Base-by-base conservation (phyloP, 2,888 invertebrate genomes). In the Athetis lepigone region DNA sequence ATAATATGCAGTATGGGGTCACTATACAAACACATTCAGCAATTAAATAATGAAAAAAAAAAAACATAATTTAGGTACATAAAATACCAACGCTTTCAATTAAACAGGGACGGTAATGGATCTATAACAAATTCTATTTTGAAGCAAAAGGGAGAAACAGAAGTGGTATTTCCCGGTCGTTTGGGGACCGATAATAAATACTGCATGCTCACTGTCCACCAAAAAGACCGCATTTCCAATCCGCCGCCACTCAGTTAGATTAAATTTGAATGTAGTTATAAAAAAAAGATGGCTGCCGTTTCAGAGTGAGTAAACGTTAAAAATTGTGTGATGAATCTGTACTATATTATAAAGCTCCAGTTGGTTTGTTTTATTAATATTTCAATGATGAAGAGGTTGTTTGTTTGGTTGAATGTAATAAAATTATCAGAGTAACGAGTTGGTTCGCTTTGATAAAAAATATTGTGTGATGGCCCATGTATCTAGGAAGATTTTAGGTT, bases 231-330 rank as follows among this genome's bases (percentile, higher is more conserved):
- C 19, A 55, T 72, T 88, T 88, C 89, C 86, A 91, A 91, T 90
- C 89, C 84, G 66, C 79, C 82, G 59, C 83, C 85, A 91, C 92
- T 92, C 90, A 88, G 83, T 84, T 75, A 85, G 90, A 92, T 92
- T 92, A 91, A 88, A 90, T 90, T 90, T 90, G 89, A 90, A 90
- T 90, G 88, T 86, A 81, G 85, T 85, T 84, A 82, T 82, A 85
- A 84, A 86, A 85, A 77, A 83, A 77, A 60, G 70, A 85, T 82
- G 69, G 74, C 62, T 49, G 60, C 70, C 75, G 72, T 76, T 75
- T 51, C 61, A 55, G 57, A 68, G 65, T 71, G 56, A 72, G 56
- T 74, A 63, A 68, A 58, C 71, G 58, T 75, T 70, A 75, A 75
- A 65, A 71, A 64, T 67, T 60, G 54, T 39, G 46, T 64, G 33